Percentiles rank a stretch among this genome's conserved stretches.
These are phyloP conservation scores for Xylocopa sonorina DNA, from an alignment of 1,140 invertebrate genomes.

Conservation along the genomic window DNA sequence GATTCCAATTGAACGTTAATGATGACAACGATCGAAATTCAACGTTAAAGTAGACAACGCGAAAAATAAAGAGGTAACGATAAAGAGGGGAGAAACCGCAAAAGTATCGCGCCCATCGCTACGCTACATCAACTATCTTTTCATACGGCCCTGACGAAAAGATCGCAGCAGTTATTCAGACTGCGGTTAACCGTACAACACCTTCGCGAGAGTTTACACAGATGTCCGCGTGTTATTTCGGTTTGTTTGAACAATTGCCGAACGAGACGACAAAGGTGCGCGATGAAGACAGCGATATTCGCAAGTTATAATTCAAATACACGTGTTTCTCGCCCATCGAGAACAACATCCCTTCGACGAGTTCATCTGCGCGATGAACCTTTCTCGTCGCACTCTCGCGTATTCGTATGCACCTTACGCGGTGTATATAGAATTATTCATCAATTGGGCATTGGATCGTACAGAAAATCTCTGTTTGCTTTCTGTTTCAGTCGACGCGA, in stretches of 20 bases:
- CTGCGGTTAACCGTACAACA: slow-evolving; percentile 50
- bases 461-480: slow-evolving; percentile 12
- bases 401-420: neutral
- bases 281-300: slow-evolving; percentile 27
- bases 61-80: too few species aligned
- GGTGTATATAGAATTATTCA: too few species aligned
- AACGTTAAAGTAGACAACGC: too few species aligned
- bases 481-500: slow-evolving; percentile 74
- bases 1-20: too few species aligned
- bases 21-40: neutral
- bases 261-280: slow-evolving; percentile 49
- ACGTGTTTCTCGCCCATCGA: neutral
- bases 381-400: too few species aligned
- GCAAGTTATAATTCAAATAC: slow-evolving; percentile 9
- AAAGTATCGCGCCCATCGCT: slow-evolving; percentile 5
- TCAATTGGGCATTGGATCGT: too few species aligned
- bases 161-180: slow-evolving; percentile 39
- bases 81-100: slow-evolving; percentile 17
- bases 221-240: slow-evolving; percentile 56
- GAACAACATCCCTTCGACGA: neutral
- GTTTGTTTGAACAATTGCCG: slow-evolving; percentile 70
- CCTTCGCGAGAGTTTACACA: slow-evolving; percentile 65
- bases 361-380: too few species aligned
- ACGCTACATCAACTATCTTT: neutral
- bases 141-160: slow-evolving; percentile 8